These are phyloP conservation scores for Bradypodion ventrale DNA, from an alignment of 2,797 vertebrate genomes.

Conservation along the genomic window DNA sequence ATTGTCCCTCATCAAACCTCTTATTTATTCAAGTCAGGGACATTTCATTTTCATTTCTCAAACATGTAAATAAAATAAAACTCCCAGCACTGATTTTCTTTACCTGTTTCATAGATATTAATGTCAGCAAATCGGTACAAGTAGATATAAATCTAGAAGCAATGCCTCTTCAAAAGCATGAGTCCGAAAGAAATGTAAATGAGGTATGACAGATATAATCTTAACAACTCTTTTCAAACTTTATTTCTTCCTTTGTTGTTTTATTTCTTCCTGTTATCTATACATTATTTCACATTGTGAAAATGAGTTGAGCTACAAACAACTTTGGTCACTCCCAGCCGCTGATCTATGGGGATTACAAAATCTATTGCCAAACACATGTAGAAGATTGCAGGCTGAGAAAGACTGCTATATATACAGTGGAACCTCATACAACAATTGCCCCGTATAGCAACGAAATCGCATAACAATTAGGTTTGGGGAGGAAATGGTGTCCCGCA, in stretches of 20 bases:
- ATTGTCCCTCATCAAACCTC: not conserved
- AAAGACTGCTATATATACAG: not conserved
- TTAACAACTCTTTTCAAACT: not conserved
- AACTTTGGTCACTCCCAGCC: not conserved
- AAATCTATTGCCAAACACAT: not conserved
- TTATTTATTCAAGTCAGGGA: not conserved
- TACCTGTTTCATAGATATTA: constrained; percentile 60
- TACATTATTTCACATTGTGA: not conserved
- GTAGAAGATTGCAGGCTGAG: not conserved
- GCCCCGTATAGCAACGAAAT: no score
- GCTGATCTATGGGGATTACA: not conserved
- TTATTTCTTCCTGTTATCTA: not conserved
- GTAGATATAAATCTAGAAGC: constrained; percentile 56
- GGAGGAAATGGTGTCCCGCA: no score
- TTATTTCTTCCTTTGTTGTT: not conserved
- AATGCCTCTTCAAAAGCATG: constrained; percentile 51
- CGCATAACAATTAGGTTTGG: no score
- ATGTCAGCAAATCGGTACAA: constrained; percentile 66
- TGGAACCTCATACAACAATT: no score
- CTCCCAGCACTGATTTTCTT: not conserved
- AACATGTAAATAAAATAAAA: not conserved
- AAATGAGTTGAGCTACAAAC: not conserved
- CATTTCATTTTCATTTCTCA: constrained; percentile 3
- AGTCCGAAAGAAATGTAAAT: constrained; percentile 27
- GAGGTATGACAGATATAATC: constrained; percentile 64